Base-by-base conservation (phyloP, 1,140 invertebrate species). In the Aleiodes sp. region DNA sequence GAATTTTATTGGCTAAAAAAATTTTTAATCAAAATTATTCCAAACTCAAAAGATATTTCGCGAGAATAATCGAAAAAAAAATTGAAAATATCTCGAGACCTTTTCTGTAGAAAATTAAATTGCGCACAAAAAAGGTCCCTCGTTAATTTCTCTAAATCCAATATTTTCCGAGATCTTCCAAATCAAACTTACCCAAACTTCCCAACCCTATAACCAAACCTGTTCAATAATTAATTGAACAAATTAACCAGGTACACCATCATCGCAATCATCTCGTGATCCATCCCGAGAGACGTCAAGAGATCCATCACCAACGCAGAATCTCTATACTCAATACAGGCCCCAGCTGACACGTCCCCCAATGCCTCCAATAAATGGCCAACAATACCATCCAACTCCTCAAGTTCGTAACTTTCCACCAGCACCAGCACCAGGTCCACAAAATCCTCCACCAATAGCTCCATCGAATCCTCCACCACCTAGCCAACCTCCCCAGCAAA, bases 271-370 rank as follows among this genome's bases (percentile, higher is more conserved):
- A 24, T 84, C 83, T 0, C 78, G 81, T 43, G 80, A 83, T 63
- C 82, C 82, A 26, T 84, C 82, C 4, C 73, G 83, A 65, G 82
- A 84, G 67, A 73, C 81, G 4, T 84, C 83, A 0, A 77, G 83
- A 67, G 82, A 84, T 66, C 80, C 82, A 21, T 85, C 83, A 14
- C 83, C 83, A 63, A 84, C 82, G 0, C 80, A 79, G 21, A 81
- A 83, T 46, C 73, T 83, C 46, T 76, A 80, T 8, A 81, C 78
- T 33, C 78, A 81, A 26, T 84, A 83, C 37, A 75, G 79, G 21
- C 75, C 76, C 62, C 78, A 82, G 69, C 66, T 79, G 61, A 33
- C 64, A 12, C 65, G 76, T 65, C 77, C 79, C 0, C 76, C 75
- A 43, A 77, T 80, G 73, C 76, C 79, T 24, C 78, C 79, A 8